phyloP scores from a whole-genome alignment of 2,888 invertebrate genomes.

The Theretra japonica region DNA sequence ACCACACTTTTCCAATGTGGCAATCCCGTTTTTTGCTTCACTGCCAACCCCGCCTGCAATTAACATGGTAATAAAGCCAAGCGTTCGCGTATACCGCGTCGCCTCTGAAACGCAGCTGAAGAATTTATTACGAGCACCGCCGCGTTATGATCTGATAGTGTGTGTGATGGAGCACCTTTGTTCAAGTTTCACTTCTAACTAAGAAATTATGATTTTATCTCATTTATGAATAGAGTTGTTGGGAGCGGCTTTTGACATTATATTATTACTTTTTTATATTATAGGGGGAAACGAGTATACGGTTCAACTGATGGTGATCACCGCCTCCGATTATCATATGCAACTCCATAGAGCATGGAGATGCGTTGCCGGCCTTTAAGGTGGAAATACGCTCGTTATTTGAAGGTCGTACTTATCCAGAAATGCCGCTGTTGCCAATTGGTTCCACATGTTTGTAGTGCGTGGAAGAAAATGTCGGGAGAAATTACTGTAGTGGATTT shows the following conservation, averaged over 20 bases:
- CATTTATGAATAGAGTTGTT: neutral
- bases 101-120: constrained; percentile 30
- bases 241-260: neutral
- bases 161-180: constrained; percentile 34
- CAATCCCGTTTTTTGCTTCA: neutral
- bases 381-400: too few relatives aligned
- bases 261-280: too few relatives aligned
- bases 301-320: too few relatives aligned
- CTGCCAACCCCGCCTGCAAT: constrained; percentile 34
- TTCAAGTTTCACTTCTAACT: constrained; percentile 14
- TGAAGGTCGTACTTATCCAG: too few relatives aligned
- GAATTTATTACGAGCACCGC: constrained; percentile 44
- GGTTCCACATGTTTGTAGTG: too few relatives aligned
- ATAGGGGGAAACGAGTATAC: too few relatives aligned
- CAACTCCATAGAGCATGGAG: too few relatives aligned
- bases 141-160: constrained; percentile 45
- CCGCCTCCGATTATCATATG: too few relatives aligned
- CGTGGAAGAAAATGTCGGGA: too few relatives aligned
- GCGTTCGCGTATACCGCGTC: constrained; percentile 32
- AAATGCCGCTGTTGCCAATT: too few relatives aligned
- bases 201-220: neutral
- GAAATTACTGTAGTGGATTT: too few relatives aligned
- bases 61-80: constrained; percentile 42
- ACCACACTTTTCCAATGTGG: neutral
- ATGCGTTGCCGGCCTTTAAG: too few relatives aligned